phyloP scores from a whole-genome alignment of 2,113 vertebrate genomes.

The Dipodomys stephensi region DNA sequence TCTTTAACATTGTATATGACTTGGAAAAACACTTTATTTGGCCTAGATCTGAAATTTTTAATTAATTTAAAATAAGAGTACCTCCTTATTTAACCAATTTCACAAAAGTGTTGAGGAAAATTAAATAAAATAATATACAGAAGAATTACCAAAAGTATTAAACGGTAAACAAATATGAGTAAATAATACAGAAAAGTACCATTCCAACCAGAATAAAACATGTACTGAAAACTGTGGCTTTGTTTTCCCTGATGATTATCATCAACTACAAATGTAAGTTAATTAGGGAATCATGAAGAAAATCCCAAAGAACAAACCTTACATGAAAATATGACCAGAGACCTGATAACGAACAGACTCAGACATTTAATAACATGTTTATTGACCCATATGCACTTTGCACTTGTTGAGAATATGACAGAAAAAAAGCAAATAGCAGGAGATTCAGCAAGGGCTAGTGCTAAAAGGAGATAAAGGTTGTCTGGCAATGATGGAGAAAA shows the following conservation, averaged over 20 bases:
- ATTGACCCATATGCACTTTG: neutral
- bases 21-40: constrained; percentile 20
- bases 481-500: neutral
- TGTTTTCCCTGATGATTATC: neutral
- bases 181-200: neutral
- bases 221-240: neutral
- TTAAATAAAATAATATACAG: constrained; percentile 4
- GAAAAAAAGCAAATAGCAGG: neutral
- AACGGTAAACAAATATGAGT: neutral
- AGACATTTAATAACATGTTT: constrained; percentile 15
- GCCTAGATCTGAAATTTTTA: neutral
- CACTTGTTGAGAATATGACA: neutral
- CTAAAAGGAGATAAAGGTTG: neutral
- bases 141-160: constrained; percentile 4
- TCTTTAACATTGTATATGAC: neutral
- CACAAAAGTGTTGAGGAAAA: constrained; percentile 5
- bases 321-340: constrained; percentile 19
- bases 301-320: neutral
- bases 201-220: neutral
- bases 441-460: neutral
- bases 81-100: neutral
- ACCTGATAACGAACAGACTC: neutral
- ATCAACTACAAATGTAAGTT: constrained; percentile 25
- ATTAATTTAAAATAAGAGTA: constrained; percentile 12
- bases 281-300: neutral